Conservation (phyloP, 2,113 vertebrate species). For the Kryptolebias marmoratus region DNA sequence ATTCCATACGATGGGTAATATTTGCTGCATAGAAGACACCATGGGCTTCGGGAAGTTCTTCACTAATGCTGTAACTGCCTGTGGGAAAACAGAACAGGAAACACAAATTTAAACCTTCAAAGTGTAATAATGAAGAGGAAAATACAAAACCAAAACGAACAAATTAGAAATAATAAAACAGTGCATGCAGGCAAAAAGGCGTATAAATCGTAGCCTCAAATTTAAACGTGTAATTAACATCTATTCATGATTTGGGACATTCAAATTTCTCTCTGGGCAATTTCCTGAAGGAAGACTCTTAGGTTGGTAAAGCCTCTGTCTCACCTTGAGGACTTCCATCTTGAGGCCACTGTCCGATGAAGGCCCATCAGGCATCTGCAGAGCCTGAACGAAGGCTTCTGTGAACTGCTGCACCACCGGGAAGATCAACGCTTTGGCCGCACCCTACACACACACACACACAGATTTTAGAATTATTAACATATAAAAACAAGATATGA, state of each 20-base stretch:
- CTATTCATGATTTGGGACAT: no score
- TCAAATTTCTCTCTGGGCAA: not conserved
- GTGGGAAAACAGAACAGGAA: constrained; percentile 2
- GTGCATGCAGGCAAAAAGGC: no score
- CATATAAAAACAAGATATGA: not conserved
- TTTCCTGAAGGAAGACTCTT: not conserved
- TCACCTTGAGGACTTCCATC: constrained; percentile 98
- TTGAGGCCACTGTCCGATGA: constrained; percentile 96
- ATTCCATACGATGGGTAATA: constrained; percentile 97
- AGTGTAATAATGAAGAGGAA: no score
- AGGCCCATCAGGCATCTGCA: constrained; percentile 94
- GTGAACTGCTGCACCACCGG: constrained; percentile 99
- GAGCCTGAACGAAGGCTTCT: constrained; percentile 94
- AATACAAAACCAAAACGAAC: not conserved
- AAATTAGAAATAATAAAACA: not conserved
- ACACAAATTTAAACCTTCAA: not conserved
- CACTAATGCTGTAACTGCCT: constrained; percentile 97
- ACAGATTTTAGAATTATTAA: not conserved
- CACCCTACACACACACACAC: constrained; percentile 82
- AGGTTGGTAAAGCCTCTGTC: not conserved
- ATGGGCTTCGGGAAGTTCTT: constrained; percentile 99
- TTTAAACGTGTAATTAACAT: no score
- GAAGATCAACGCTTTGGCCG: constrained; percentile 94
- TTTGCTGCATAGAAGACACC: constrained; percentile 98
- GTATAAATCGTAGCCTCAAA: no score